These are phyloP conservation scores for Platyura marginata DNA, from an alignment of 1,140 invertebrate genomes.

Conservation along the genomic window DNA sequence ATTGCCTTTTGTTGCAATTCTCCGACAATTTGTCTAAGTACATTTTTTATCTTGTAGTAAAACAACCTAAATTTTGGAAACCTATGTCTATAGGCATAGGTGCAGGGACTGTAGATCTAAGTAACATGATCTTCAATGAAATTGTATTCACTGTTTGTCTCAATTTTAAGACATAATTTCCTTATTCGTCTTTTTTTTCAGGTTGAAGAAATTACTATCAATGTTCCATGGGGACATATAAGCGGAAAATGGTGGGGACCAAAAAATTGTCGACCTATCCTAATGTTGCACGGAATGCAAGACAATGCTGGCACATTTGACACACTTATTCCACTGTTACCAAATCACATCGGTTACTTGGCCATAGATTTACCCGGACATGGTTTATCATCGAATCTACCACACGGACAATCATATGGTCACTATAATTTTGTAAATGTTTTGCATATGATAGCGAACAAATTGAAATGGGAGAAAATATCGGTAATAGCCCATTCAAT, in stretches of 20 bases:
- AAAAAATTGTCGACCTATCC: conserved; percentile 31
- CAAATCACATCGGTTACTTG: conserved; percentile 34
- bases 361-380: conserved; percentile 59
- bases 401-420: conserved; percentile 38
- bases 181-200: too few relatives aligned
- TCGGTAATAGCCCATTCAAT: conserved; percentile 48
- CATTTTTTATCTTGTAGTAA: too few relatives aligned
- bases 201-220: conserved; percentile 34
- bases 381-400: conserved; percentile 48
- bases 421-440: conserved; percentile 31
- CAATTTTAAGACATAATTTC: too few relatives aligned
- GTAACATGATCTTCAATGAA: too few relatives aligned
- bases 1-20: too few relatives aligned
- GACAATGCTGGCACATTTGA: conserved; percentile 55
- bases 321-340: conserved; percentile 38
- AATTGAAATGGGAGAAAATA: conserved; percentile 49
- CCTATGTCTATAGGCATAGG: too few relatives aligned
- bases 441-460: conserved; percentile 34
- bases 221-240: conserved; percentile 33
- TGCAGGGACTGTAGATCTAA: too few relatives aligned
- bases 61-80: too few relatives aligned
- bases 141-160: too few relatives aligned
- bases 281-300: conserved; percentile 49
- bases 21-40: too few relatives aligned
- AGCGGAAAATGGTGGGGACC: conserved; percentile 29